A percentile compares a stretch with the other conserved stretches of the same genome.
These are phyloP conservation scores for Indri indri DNA, from an alignment of 2,113 vertebrate species.

Conservation along the genomic window DNA sequence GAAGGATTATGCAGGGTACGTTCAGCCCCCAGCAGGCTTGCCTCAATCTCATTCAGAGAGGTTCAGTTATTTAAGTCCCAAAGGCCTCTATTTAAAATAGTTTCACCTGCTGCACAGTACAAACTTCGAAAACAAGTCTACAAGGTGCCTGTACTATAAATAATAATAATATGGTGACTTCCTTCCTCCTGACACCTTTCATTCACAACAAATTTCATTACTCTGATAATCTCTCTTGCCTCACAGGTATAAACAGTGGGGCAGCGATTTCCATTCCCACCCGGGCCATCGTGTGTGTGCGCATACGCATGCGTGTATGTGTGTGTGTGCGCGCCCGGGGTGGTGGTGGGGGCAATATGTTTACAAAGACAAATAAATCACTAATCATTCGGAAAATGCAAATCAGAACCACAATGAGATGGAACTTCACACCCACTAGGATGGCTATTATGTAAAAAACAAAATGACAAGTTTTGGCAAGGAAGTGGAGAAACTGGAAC, in stretches of 20 bases:
- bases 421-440: background rate
- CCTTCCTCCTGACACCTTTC: background rate
- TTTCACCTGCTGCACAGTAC: background rate
- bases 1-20: background rate
- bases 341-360: background rate
- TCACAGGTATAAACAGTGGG: background rate
- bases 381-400: background rate
- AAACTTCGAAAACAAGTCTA: background rate
- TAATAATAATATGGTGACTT: background rate
- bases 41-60: background rate
- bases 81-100: slow-evolving; percentile 26
- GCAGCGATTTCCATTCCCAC: background rate
- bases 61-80: background rate
- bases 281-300: too few species aligned
- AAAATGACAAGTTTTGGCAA: background rate
- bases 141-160: background rate
- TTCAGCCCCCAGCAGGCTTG: background rate
- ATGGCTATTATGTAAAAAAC: background rate
- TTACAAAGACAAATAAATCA: background rate
- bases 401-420: background rate
- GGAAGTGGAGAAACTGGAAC: background rate
- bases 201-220: background rate
- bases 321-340: too few species aligned
- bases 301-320: too few species aligned
- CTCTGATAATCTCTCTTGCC: too few species aligned